Percentiles rank a stretch among this genome's conserved stretches.
Evolutionary conservation across 2,888 invertebrate species (phyloP).

Genomic region (Noctua pronuba): DNA sequence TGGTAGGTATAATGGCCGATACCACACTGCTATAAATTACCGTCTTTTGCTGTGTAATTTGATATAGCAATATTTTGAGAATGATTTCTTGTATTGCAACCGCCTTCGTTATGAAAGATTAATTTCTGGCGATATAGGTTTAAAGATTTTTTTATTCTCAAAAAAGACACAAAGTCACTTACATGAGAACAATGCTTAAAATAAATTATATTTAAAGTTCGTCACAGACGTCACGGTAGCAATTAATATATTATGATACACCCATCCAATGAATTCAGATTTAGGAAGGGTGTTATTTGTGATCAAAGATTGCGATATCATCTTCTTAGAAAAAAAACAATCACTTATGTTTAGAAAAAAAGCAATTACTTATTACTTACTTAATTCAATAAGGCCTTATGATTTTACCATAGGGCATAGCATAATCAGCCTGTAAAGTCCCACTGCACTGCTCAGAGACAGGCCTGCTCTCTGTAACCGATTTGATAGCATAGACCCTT

Average conservation of each 20-base stretch:
- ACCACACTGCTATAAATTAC: slow-evolving; percentile 30
- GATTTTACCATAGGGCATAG: background rate
- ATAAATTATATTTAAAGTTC: too few relatives aligned
- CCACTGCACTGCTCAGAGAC: background rate
- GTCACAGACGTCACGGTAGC: too few relatives aligned
- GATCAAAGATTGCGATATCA: too few relatives aligned
- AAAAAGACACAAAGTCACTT: too few relatives aligned
- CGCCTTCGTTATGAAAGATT: background rate
- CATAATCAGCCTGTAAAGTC: background rate
- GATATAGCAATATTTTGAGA: slow-evolving; percentile 45
- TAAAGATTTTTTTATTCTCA: too few relatives aligned
- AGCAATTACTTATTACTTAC: background rate
- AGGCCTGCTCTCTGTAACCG: background rate
- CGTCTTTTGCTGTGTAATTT: slow-evolving; percentile 34
- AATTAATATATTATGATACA: too few relatives aligned
- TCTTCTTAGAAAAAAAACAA: background rate
- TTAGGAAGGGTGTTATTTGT: too few relatives aligned
- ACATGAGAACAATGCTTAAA: too few relatives aligned
- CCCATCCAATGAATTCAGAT: too few relatives aligned
- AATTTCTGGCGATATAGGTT: background rate
- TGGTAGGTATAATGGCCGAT: slow-evolving; percentile 7
- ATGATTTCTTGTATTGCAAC: slow-evolving; percentile 3
- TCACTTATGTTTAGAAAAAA: background rate
- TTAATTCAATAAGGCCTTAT: background rate
- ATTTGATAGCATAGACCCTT: background rate